A percentile compares a stretch with the other conserved stretches of the same genome.
These are phyloP conservation scores for Chrysochloris asiatica DNA, from an alignment of 2,113 vertebrate species.

Conservation along the genomic window DNA sequence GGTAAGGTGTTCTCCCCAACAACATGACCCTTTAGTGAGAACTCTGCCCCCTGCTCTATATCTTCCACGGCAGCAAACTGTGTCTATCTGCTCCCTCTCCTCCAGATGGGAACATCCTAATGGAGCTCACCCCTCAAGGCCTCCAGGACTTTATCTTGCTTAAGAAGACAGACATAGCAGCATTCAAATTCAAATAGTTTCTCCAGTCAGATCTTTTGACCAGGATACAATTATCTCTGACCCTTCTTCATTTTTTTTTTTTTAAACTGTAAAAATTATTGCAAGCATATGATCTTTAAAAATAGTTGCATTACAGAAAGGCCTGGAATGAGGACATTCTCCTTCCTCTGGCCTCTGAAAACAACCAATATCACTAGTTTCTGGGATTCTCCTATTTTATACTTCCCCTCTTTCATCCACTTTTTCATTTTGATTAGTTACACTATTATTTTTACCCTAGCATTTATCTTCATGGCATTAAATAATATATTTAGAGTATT, in stretches of 20 bases:
- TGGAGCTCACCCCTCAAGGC: not conserved
- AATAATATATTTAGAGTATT: no score
- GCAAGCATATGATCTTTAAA: not conserved
- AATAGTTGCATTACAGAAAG: not conserved
- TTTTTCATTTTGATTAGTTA: no score
- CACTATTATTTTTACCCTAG: no score
- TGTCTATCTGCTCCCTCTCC: not conserved
- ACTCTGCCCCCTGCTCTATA: not conserved
- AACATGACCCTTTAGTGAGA: not conserved
- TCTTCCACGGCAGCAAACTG: accelerated
- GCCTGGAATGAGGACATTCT: not conserved
- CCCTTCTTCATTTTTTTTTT: not conserved
- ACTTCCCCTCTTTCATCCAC: no score
- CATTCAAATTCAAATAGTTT: conserved; percentile 57
- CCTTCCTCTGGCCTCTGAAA: not conserved
- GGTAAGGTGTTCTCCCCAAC: not conserved
- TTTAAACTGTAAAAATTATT: conserved; percentile 46
- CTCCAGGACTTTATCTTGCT: not conserved
- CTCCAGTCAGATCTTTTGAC: conserved; percentile 21
- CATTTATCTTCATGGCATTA: no score
- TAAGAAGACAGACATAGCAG: conserved; percentile 15
- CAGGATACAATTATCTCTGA: conserved; percentile 52
- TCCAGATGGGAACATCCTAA: not conserved
- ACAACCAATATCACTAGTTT: not conserved
- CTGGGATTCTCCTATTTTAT: not conserved